Conservation (phyloP, 2,888 invertebrate species). For the Hermaeophaga mercurialis region DNA sequence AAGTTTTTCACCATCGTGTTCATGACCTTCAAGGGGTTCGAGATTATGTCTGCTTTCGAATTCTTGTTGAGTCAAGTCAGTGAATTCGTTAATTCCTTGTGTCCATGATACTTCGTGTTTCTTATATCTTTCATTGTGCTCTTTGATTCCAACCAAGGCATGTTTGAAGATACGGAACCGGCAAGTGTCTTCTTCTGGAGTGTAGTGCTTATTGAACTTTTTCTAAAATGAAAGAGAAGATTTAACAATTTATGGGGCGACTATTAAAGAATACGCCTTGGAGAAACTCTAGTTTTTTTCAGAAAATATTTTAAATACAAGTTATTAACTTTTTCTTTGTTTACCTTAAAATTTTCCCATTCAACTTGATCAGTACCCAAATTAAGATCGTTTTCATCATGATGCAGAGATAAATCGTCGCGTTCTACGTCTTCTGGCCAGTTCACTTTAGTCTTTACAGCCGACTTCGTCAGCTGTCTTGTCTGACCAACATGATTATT, state of each 20-base stretch:
- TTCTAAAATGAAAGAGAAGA: neutral
- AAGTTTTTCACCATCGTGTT: neutral
- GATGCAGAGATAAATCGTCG: no score
- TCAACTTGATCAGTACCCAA: neutral
- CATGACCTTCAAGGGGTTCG: neutral
- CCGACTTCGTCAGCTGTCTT: no score
- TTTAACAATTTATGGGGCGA: neutral
- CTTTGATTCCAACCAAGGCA: neutral
- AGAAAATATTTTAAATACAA: no score
- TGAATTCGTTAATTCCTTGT: neutral
- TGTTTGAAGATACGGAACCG: neutral
- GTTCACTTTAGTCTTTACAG: no score
- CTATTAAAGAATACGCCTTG: neutral
- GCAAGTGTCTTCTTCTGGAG: neutral
- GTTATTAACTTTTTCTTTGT: neutral
- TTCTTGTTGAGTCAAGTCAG: conserved; percentile 1
- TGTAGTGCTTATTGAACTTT: neutral
- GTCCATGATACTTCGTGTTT: neutral
- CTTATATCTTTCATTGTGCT: neutral
- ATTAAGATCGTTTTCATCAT: no score
- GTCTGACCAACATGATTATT: no score
- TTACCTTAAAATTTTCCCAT: neutral
- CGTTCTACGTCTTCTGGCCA: no score
- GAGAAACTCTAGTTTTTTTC: no score
- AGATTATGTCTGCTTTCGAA: neutral